phyloP scores from a whole-genome alignment of 2,888 invertebrate species.

The Aleiodes alternator region DNA sequence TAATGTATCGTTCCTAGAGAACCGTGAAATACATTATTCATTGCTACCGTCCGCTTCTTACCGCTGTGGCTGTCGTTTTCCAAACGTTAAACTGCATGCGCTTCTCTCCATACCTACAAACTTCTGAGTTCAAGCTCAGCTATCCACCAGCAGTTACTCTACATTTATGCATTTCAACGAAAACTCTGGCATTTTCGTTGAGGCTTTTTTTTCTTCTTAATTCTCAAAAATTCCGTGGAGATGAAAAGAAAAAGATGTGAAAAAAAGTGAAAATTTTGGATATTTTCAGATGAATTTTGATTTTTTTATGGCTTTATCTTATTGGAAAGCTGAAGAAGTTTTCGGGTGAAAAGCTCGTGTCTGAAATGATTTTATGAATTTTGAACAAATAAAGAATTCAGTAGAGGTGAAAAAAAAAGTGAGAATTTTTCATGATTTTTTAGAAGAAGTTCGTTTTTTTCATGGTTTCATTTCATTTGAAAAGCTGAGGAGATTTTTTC shows the following conservation, averaged over 20 bases:
- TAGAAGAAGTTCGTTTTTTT: too few relatives aligned
- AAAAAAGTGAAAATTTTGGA: background rate
- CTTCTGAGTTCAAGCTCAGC: constrained; percentile 1
- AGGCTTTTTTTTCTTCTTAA: constrained; percentile 5
- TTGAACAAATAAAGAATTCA: too few relatives aligned
- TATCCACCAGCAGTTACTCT: constrained; percentile 46
- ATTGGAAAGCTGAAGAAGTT: too few relatives aligned
- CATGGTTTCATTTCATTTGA: too few relatives aligned
- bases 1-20: constrained; percentile 64
- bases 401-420: too few relatives aligned
- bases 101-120: constrained; percentile 25
- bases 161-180: constrained; percentile 66
- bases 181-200: background rate
- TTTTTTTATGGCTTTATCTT: too few relatives aligned
- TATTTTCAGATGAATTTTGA: too few relatives aligned
- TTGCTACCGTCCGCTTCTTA: constrained; percentile 67
- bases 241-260: background rate
- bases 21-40: constrained; percentile 72
- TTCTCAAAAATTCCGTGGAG: constrained; percentile 16
- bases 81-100: constrained; percentile 24
- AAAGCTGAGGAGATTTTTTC: too few relatives aligned
- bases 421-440: too few relatives aligned
- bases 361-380: too few relatives aligned
- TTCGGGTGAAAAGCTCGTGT: too few relatives aligned
- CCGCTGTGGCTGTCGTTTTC: constrained; percentile 49